Base-by-base conservation (phyloP, 2,113 vertebrate genomes). In the Paradisaea rubra region DNA sequence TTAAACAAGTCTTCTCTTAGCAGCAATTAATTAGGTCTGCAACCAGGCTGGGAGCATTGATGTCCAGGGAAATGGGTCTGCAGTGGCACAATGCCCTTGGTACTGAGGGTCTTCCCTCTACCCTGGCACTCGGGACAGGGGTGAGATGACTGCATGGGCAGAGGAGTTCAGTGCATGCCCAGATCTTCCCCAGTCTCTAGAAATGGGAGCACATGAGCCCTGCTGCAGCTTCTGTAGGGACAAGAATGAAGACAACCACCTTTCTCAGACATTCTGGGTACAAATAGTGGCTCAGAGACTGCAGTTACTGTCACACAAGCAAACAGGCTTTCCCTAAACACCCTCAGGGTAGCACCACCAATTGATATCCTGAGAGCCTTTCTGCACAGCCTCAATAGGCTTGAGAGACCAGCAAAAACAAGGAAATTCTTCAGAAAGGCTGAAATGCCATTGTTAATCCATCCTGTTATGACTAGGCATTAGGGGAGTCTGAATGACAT, bases 381-480 rank as follows among this genome's bases (percentile, higher is more conserved):
- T 41, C 86, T 78, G 60, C 47, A 73, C 21, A 78, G 68, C 37
- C 52, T 88, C 83, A 74, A 78, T 7, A 81, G 90, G 65, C 53
- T 50, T 66, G 61, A 88, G 79, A 92, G 81, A 94, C 70, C 72
- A 94, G 74, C 84, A 93, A 83, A 88, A 94, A 93, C 88, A 94
- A 95, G 93, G 94, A 96, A 97, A 95, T 95, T 93, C 91, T 92
- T 80, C 95, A 95, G 94, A 45, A 97, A 95, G 94, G 91, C 72
- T 91, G 93, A 95, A 96, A 97, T 97, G 91, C 97, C 91, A 76
- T 88, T 93, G 93, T 95, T 97, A 96, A 97, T 95, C 96, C 96
- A 86, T 91, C 95, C 92, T 92, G 93, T 91, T 92, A 91, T 95
- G 95, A 97, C 91, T 94, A 94, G 95, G 96, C 95, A 96, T 88